phyloP scores from a whole-genome alignment of 2,113 vertebrate genomes.

The Corythornis vintsioides region DNA sequence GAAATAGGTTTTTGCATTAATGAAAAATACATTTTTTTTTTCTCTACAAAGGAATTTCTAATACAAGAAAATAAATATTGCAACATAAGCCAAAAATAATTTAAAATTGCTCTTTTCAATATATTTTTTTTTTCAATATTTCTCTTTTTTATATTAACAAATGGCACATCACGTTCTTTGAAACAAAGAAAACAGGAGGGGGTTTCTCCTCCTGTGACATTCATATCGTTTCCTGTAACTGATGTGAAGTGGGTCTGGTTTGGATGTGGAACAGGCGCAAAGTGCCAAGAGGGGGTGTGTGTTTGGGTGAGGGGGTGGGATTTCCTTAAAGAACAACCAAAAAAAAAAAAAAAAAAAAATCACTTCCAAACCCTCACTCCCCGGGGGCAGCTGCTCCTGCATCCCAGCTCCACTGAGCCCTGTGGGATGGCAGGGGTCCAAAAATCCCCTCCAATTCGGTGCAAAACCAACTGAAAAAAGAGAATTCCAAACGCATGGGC shows the following conservation, averaged over 20 bases:
- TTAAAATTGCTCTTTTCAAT: slow-evolving; percentile 99
- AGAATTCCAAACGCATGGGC: not conserved
- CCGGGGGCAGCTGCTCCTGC: not conserved
- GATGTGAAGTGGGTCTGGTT: slow-evolving; percentile 79
- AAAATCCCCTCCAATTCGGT: not conserved
- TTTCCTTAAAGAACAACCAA: slow-evolving; percentile 75
- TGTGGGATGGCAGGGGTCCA: not conserved
- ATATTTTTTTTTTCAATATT: slow-evolving; percentile 92
- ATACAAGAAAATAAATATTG: slow-evolving; percentile 99
- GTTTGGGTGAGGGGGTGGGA: not conserved
- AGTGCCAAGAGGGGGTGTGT: not conserved
- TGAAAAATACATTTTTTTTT: slow-evolving; percentile 96
- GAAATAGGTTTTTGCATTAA: slow-evolving; percentile 99
- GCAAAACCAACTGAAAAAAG: not conserved
- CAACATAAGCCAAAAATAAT: slow-evolving; percentile 99
- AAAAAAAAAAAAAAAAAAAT: not conserved
- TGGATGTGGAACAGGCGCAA: slow-evolving; percentile 70
- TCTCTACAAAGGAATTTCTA: slow-evolving; percentile 99
- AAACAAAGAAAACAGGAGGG: slow-evolving; percentile 96
- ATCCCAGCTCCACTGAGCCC: not conserved
- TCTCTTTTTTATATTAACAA: slow-evolving; percentile 99
- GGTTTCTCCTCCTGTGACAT: slow-evolving; percentile 92
- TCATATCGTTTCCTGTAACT: slow-evolving; percentile 88
- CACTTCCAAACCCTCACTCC: too few relatives aligned
- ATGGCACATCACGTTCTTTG: slow-evolving; percentile 99